Base-by-base conservation (phyloP, 2,797 vertebrate genomes). In the Sebastes dallii region DNA sequence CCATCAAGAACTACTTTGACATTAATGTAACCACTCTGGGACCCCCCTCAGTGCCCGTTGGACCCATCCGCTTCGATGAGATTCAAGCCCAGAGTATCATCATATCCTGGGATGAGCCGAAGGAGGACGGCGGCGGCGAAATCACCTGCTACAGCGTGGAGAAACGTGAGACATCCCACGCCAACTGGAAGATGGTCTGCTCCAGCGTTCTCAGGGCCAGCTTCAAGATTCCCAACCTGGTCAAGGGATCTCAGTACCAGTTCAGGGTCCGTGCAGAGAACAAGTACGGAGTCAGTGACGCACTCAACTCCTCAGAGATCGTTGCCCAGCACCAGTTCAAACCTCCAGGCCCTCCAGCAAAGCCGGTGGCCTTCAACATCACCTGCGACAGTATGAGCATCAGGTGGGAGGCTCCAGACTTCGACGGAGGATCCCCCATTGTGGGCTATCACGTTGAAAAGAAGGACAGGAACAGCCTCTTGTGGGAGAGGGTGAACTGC, bases 401-500 rank as follows among this genome's bases (percentile, higher is more conserved):
- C 83, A 96, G 94, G 81, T 99, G 98, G 98, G 98, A 99, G 88
- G 97, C 97, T 72, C 97, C 98, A 0, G 92, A 89, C 58, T 99
- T 98, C 80, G 97, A 99, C 50, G 98, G 98, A 13, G 98, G 98
- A 80, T 98, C 98, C 68, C 97, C 98, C 78, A 93, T 99, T 90
- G 95, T 96, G 85, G 98, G 98, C 77, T 99, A 97, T 89, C 97
- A 99, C 20, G 96, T 99, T 88, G 98, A 99, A 93, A 99, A 98
- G 95, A 99, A 99, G 93, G 98, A 99, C 95, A 97, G 98, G 90
- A 99, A 99, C 89, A 99, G 98, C 91, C 97, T 99, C 58, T 89
- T 99, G 80, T 99, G 98, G 98, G 97, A 97, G 92, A 98, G 97
- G 88, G 96, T 98, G 81, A 99, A 99, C 88, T 96, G 95, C 72